A percentile compares a stretch with the other conserved stretches of the same genome.
Conservation (phyloP, 2,113 vertebrate genomes). For the Motacilla tschutschensis region DNA sequence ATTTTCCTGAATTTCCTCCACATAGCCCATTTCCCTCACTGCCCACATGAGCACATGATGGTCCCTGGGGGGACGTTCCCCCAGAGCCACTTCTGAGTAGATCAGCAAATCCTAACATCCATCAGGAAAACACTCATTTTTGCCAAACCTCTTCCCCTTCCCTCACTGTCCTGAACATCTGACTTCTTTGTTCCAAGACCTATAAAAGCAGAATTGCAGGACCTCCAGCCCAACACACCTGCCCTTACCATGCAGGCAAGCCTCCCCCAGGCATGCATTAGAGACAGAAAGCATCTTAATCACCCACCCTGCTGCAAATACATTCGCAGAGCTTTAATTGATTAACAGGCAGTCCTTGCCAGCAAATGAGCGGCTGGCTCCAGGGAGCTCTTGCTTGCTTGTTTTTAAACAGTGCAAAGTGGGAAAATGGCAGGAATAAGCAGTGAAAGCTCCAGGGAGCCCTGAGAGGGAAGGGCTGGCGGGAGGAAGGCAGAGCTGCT, state of each 20-base stretch:
- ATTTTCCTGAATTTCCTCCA: not conserved
- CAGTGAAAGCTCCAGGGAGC: slow-evolving; percentile 1
- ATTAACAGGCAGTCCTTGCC: slow-evolving; percentile 56
- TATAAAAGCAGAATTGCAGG: not conserved
- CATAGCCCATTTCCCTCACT: not conserved
- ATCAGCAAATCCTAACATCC: not conserved
- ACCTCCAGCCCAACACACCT: not conserved
- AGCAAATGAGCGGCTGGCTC: slow-evolving; percentile 41
- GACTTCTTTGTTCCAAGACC: not conserved
- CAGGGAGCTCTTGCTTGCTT: slow-evolving; percentile 58
- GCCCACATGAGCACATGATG: fast-evolving
- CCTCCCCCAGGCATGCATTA: not conserved
- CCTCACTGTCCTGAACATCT: not conserved
- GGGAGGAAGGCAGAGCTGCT: not conserved
- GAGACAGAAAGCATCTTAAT: slow-evolving; percentile 49
- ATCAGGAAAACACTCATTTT: not conserved
- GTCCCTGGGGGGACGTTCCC: not conserved
- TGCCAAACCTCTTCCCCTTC: not conserved
- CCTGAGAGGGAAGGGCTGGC: not conserved
- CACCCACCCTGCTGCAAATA: slow-evolving; percentile 34
- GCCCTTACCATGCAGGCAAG: not conserved
- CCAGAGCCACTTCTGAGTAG: not conserved
- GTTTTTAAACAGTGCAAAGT: slow-evolving; percentile 61
- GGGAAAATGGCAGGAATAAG: slow-evolving; percentile 49
- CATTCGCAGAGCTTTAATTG: slow-evolving; percentile 34